Base-by-base conservation (phyloP, 2,888 invertebrate species). In the Coecobrya sp. region DNA sequence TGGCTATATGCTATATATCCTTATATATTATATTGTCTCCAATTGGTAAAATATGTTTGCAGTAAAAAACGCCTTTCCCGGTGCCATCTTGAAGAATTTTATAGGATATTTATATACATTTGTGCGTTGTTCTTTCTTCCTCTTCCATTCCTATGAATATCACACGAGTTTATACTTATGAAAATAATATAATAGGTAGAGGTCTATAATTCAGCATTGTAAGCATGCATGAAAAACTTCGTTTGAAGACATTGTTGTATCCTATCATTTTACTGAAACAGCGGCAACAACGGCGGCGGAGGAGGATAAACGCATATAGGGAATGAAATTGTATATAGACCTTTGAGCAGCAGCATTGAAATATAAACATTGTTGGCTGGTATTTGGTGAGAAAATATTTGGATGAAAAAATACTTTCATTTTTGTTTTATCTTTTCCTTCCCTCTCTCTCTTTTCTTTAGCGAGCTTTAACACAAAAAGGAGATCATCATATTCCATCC, bases 351-450 rank as follows among this genome's bases (percentile, higher is more conserved):
- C 55, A 55, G 59, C 19, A 59, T 7, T 59, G 59, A 59, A 59
- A 65, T 65, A 65, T 27, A 76, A 55, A 88, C 19, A 65, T 11
- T 27, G 65, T 70, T 70, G 82, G 89, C 68, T 82, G 89, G 89
- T 70, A 89, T 89, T 89, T 84, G 89, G 70, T 70, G 45, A 62
- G 49, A 89, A 84, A 81, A 68, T 59, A 68, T 89, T 87, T 87
- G 91, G 92, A 88, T 55, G 68, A 55, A 70, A 52, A 79, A 89
- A 59, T 65, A 81, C 76, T 68, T 81, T 91, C 91, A 91, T 89
- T 93, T 93, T 93, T 92, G 89, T 89, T 91, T 87, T 93, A 90
- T 93, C 89, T 82, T 81, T 81, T 73, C 68, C 73, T 89, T 42
- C 68, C 84, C 84, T 42, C n/a, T 84, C 22, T 36, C 70, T 68